Base-by-base conservation (phyloP, 2,113 vertebrate species). In the Chrysemys picta region DNA sequence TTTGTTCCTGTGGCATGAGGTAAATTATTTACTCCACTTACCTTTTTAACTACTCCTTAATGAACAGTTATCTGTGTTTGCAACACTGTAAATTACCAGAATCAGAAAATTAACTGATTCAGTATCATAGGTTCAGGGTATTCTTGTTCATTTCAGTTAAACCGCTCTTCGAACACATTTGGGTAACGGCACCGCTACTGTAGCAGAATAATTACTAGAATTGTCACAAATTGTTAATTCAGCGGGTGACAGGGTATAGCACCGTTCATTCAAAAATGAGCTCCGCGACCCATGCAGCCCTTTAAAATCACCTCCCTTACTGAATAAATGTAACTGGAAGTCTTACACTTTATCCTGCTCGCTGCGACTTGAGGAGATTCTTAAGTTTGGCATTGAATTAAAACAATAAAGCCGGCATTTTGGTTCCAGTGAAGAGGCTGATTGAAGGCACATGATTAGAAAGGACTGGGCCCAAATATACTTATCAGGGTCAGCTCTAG, bases 181-280 rank as follows among this genome's bases (percentile, higher is more conserved):
- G 79, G 90, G 82, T 90, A 86, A 56, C 0, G 0, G 78, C 86
- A 21, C 29, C 47, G 52, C 81, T 38, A 19, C 83, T 42, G 35
- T 31, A 45, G 86, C 42, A 80, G 62, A 82, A 81, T 91, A 91
- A 96, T 95, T 82, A 49, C 87, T 65, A 50, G 72, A 93, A 92
- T 90, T 85, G 91, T 31, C 82, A 76, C 83, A 49, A 42, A 17
- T 72, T 62, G 76, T 88, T 89, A 91, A n/a, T 87, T 89, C 92
- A 56, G 84, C 6, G 0, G 93, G 93, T 29, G 79, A 82, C 89
- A 81, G 11, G 7, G 53, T 5, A 38, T 16, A 85, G 89, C 0
- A 1, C 53, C 35, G 56, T 8, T 85, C 1, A 4, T 79, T 92
- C 50, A 76, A 65, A 86, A 89, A 65, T 17, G 75, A 91, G 76